Base-by-base conservation (phyloP, 2,888 invertebrate genomes). In the Tetragonula carbonaria region DNA sequence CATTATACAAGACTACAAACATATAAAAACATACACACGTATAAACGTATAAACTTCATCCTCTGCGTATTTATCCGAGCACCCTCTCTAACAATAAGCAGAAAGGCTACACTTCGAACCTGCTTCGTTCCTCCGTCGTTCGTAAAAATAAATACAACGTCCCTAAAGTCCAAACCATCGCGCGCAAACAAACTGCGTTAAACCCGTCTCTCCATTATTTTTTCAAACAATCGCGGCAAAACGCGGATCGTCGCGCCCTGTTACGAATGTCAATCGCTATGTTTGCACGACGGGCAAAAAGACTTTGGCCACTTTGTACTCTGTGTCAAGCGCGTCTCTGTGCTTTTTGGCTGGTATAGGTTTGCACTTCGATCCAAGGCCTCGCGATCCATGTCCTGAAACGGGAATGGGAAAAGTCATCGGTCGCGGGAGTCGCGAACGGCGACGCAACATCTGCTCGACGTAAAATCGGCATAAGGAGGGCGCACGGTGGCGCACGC, bases 401-500 rank as follows among this genome's bases (percentile, higher is more conserved):
- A 50, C 33, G 5, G 16, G 57, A 55, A 23, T 1, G 51, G 78
- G 68, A 78, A 70, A 74, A 57, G 11, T 55, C 53, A 28, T 33
- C 33, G 38, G 81, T 78, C 80, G n/a, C 63, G 83, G 74, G 70
- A 76, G 74, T 85, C 66, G 88, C 81, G 85, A 84, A 86, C 70
- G 83, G 78, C 70, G 87, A 80, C 87, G 86, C 88, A 84, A 84
- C 87, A 85, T 86, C 86, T 84, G 85, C 78, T 83, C 78, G 33
- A 33, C 86, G 85, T 90, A 88, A 90, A 90, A 90, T 85, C 82
- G 82, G 87, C 82, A 86, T 87, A 88, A 90, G 87, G 82, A 80
- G 16, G 87, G 80, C n/a, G 51, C 33, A 76, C 77, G 78, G 83
- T 87, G 77, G 84, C 66, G 76, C 90, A 88, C 88, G 89, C 87